Percentiles rank a stretch among this genome's conserved stretches.
These are phyloP conservation scores for Lanistes nyassanus DNA, from an alignment of 1,140 invertebrate species.

Conservation along the genomic window DNA sequence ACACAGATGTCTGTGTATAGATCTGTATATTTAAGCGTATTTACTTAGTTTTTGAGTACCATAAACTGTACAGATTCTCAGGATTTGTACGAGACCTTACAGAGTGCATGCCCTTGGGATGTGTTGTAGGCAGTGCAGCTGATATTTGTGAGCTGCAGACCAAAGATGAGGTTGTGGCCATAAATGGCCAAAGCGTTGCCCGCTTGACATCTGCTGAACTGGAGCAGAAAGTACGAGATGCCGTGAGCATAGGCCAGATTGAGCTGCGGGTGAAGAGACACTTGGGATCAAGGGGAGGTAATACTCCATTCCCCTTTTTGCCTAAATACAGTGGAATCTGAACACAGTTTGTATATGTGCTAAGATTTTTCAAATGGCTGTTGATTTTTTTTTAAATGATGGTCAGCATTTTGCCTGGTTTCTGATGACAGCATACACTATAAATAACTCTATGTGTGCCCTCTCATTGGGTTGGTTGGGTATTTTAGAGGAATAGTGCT, in stretches of 20 bases:
- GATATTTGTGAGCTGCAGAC: slow-evolving; percentile 61
- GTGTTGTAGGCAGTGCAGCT: slow-evolving; percentile 58
- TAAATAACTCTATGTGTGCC: too few relatives aligned
- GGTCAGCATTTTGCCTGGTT: too few relatives aligned
- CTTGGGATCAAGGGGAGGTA: slow-evolving; percentile 36
- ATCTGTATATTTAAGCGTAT: too few relatives aligned
- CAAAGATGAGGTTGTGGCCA: slow-evolving; percentile 59
- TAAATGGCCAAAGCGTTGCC: slow-evolving; percentile 59
- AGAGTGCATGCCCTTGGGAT: not conserved
- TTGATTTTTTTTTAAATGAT: slow-evolving; percentile 3
- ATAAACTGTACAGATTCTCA: too few relatives aligned
- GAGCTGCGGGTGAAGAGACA: slow-evolving; percentile 60
- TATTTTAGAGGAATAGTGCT: too few relatives aligned
- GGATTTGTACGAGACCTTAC: too few relatives aligned
- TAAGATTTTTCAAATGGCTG: not conserved
- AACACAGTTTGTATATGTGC: not conserved
- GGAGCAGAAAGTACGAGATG: slow-evolving; percentile 56
- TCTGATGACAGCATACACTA: too few relatives aligned
- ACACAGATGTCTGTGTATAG: too few relatives aligned
- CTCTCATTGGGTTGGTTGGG: too few relatives aligned
- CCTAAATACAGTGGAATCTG: too few relatives aligned
- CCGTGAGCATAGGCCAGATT: slow-evolving; percentile 60
- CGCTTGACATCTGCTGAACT: slow-evolving; percentile 59
- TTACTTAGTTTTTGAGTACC: too few relatives aligned
- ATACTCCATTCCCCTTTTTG: too few relatives aligned